These are phyloP conservation scores for Condylura cristata DNA, from an alignment of 2,113 vertebrate genomes.

Conservation along the genomic window DNA sequence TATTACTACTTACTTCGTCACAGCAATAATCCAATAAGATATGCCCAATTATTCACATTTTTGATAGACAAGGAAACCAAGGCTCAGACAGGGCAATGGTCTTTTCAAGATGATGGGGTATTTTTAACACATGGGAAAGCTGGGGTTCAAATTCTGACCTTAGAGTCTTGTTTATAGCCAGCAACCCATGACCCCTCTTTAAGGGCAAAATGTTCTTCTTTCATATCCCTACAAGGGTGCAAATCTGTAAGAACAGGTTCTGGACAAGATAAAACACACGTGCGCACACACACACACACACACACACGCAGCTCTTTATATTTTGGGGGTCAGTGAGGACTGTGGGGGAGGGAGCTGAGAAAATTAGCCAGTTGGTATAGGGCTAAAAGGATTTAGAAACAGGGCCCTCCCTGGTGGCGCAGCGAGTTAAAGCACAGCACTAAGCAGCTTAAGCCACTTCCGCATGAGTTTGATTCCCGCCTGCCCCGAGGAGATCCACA, in stretches of 20 bases:
- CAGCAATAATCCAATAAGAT: not conserved
- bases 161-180: not conserved
- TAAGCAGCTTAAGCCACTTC: too few relatives aligned
- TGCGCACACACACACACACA: not conserved
- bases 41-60: not conserved
- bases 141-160: not conserved
- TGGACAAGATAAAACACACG: not conserved
- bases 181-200: not conserved
- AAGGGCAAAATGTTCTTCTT: not conserved
- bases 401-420: too few relatives aligned
- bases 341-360: not conserved
- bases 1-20: not conserved
- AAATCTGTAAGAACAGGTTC: not conserved
- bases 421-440: too few relatives aligned
- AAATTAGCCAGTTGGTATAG: conserved; percentile 5
- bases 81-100: not conserved
- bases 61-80: not conserved
- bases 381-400: conserved; percentile 10
- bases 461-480: too few relatives aligned
- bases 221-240: not conserved
- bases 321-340: not conserved
- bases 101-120: not conserved
- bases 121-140: not conserved
- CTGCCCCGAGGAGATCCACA: too few relatives aligned
- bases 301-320: not conserved